Evolutionary conservation across 1,140 invertebrate genomes (phyloP), one percentile per base, ranked within the genome.

Genomic region (Sycophila sp.): DNA sequence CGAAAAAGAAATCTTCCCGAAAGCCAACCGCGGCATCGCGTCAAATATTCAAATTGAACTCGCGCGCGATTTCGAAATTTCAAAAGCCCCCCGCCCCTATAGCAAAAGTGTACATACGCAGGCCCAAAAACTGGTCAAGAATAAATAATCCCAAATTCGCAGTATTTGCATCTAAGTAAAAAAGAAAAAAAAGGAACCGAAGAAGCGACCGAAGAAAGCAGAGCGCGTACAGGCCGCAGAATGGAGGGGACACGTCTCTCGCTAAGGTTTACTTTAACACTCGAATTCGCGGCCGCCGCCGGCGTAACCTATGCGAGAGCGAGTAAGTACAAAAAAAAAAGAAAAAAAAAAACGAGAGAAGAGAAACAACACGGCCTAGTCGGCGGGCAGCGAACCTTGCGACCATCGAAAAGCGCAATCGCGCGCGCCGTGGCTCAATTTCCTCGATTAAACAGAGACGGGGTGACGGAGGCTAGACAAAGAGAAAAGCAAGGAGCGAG

Each of bases 391-490:
- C n/a, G n/a, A n/a, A n/a, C n/a, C n/a, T n/a, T n/a, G n/a, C n/a
- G n/a, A n/a, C n/a, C 59, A 58, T 2, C 60, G n/a, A 71, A 71
- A 71, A 71, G 69, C 60, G 69, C 69, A 71, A 64, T 60, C 34
- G 28, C 38, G n/a, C 19, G 47, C 47, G 38, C 36, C 30, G 28
- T 13, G 51, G 60, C 69, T 71, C 69, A 58, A 71, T 71, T 71
- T 71, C 69, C 69, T 71, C 69, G 60, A 71, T 71, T 71, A 64
- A 64, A 64, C 40, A 64, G 38, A 65, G 51, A 71, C 28, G 40
- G 8, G 40, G 40, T 22, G 30, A 53, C 28, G 1, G 10, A 42
- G 42, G 38, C 40, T 1, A 24, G 19, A 49, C 4, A 17, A 24
- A 10, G 8, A 28, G 24, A 45, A 28, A 30, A 47, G 32, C 15